phyloP scores from a whole-genome alignment of 2,888 invertebrate species.

The Erebia epiphron region DNA sequence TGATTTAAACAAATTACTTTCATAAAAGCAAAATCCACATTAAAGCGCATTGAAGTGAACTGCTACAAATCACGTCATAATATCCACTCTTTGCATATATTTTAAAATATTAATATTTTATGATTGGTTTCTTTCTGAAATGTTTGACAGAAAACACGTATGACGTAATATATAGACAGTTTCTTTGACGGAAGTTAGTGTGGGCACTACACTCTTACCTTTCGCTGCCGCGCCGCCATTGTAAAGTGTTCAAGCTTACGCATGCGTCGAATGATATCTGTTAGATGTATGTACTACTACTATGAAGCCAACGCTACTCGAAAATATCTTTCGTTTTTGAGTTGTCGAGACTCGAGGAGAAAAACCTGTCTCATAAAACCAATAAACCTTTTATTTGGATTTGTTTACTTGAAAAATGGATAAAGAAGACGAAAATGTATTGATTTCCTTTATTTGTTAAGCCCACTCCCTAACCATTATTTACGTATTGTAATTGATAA shows the following conservation, averaged over 20 bases:
- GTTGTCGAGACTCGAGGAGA: no score
- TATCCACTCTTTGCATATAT: neutral
- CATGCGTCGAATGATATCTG: conserved; percentile 44
- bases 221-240: conserved; percentile 66
- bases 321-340: neutral
- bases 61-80: conserved; percentile 13
- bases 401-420: no score
- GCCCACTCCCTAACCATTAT: no score
- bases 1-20: neutral
- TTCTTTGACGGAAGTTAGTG: conserved; percentile 68
- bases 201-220: conserved; percentile 69
- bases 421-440: no score
- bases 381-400: no score
- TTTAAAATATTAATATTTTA: neutral
- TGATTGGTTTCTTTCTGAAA: neutral
- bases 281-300: neutral
- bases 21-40: conserved; percentile 18
- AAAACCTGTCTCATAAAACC: no score
- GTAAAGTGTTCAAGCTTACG: conserved; percentile 41
- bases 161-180: conserved; percentile 20
- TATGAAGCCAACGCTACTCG: neutral
- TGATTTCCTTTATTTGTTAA: no score
- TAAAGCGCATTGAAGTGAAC: neutral
- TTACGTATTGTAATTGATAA: no score
- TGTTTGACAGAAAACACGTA: conserved; percentile 14